Percentiles rank a stretch among this genome's conserved stretches.
Conservation (phyloP, 2,113 vertebrate genomes). For the Colaptes auratus region DNA sequence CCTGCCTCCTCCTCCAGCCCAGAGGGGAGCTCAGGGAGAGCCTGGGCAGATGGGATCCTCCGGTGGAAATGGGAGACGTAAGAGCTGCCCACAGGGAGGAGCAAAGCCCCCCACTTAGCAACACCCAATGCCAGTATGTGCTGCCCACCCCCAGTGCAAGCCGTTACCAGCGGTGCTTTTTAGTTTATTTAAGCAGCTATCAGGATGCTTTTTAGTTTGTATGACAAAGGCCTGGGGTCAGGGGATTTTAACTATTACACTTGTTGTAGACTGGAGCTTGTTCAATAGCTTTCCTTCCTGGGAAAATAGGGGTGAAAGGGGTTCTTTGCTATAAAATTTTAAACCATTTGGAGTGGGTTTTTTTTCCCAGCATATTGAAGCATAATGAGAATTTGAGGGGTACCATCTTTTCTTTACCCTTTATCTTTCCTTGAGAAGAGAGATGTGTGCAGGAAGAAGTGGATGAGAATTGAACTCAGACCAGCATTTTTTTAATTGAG, state of each 20-base stretch:
- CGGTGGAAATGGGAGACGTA: neutral
- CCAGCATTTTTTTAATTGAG: neutral
- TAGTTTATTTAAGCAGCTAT: neutral
- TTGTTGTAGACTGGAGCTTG: neutral
- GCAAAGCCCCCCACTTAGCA: neutral
- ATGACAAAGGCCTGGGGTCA: neutral
- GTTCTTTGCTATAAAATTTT: neutral
- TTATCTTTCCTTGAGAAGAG: neutral
- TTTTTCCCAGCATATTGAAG: neutral
- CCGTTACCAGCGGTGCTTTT: neutral
- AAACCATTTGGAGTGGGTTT: neutral
- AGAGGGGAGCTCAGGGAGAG: neutral
- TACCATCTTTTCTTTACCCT: neutral
- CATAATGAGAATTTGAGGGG: slow-evolving; percentile 14
- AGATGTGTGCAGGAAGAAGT: neutral
- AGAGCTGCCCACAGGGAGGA: rapidly evolving
- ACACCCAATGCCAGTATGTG: neutral
- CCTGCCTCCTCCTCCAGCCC: neutral
- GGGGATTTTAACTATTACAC: neutral
- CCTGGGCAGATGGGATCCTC: neutral
- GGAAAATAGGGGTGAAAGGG: neutral
- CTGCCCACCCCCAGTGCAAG: neutral
- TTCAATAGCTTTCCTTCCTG: neutral
- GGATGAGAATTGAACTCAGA: neutral
- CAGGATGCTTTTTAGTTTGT: neutral